Evolutionary conservation across 2,797 vertebrate genomes (phyloP), one percentile per base, ranked within the genome.

Genomic region (Gorsachius magnificus): DNA sequence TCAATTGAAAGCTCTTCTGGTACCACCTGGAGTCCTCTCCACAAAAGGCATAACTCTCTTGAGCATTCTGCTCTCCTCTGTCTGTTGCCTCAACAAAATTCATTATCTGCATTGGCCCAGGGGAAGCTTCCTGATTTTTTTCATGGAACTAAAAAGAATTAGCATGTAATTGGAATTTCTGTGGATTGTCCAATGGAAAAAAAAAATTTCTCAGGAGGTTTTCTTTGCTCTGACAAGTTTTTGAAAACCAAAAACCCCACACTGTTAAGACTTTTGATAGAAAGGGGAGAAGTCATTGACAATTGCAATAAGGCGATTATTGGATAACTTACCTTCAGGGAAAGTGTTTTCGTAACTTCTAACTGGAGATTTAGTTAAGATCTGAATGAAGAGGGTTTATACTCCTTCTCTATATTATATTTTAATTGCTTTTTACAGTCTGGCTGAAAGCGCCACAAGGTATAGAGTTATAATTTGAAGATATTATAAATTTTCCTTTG

Each of bases 341-440:
- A 25, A 90, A 90, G 65, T 64, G 80, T 11, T 72, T 97, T 92
- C 87, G 83, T 43, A 93, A 85, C 64, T 94, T 94, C 81, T 95
- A 94, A 92, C 89, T 93, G 80, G 65, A 86, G 69, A 94, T 92
- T 94, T 91, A 94, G 86, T 94, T 92, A 92, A 92, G 87, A 94
- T 87, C 78, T 66, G 92, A 96, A 95, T 93, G 58, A 74, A 69
- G 78, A 95, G 71, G 41, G 68, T 64, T 95, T 83, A 57, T 91
- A 91, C 57, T 96, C 78, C 71, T 95, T 50, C 89, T 85, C 31
- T 83, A 95, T 89, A 96, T 90, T 89, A 69, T 83, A 74, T 90
- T 96, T 94, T 96, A 95, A 97, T 96, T 96, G 92, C 83, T 96
- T 96, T 92, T 93, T 80, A 87, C 68, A 77, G 93, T 80, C 81